Percentiles rank a stretch among this genome's conserved stretches.
Evolutionary conservation across 2,888 invertebrate genomes (phyloP).

Genomic region (Onchidella celtica): DNA sequence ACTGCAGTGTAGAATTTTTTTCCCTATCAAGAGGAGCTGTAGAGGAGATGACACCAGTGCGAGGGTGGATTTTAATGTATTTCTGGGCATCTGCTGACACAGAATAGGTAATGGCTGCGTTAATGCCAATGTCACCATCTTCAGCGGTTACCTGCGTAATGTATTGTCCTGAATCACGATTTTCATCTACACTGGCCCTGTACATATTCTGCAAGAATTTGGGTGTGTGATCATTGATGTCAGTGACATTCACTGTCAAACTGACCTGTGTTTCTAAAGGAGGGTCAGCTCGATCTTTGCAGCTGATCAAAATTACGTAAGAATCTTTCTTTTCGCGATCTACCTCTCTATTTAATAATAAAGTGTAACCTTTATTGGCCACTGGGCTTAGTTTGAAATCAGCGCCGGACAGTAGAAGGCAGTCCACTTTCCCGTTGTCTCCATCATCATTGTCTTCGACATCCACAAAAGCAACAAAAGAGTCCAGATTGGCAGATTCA

Average conservation of each 20-base stretch:
- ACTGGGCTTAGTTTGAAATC: constrained; percentile 50
- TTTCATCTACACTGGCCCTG: constrained; percentile 58
- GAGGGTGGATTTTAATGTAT: constrained; percentile 56
- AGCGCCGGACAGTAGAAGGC: constrained; percentile 51
- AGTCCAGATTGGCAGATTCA: constrained; percentile 64
- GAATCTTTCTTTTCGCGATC: constrained; percentile 49
- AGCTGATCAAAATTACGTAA: constrained; percentile 43
- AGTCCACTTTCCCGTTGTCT: constrained; percentile 63
- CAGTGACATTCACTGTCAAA: constrained; percentile 60
- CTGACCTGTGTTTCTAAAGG: constrained; percentile 52
- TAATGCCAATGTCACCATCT: constrained; percentile 58
- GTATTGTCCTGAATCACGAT: constrained; percentile 58
- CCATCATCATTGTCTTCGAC: constrained; percentile 70
- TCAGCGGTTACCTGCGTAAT: constrained; percentile 59
- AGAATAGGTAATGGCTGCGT: constrained; percentile 51
- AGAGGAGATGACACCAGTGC: constrained; percentile 64
- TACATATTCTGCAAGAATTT: constrained; percentile 52
- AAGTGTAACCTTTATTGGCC: constrained; percentile 51
- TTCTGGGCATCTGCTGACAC: constrained; percentile 9
- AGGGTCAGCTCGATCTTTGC: constrained; percentile 42
- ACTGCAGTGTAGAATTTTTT: constrained; percentile 53
- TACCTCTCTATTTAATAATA: constrained; percentile 40
- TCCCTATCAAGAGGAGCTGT: constrained; percentile 63
- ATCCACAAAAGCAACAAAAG: constrained; percentile 68
- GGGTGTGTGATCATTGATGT: constrained; percentile 68